These are phyloP conservation scores for Deladenus siricidicola DNA, from an alignment of 2,888 invertebrate genomes.

Conservation along the genomic window DNA sequence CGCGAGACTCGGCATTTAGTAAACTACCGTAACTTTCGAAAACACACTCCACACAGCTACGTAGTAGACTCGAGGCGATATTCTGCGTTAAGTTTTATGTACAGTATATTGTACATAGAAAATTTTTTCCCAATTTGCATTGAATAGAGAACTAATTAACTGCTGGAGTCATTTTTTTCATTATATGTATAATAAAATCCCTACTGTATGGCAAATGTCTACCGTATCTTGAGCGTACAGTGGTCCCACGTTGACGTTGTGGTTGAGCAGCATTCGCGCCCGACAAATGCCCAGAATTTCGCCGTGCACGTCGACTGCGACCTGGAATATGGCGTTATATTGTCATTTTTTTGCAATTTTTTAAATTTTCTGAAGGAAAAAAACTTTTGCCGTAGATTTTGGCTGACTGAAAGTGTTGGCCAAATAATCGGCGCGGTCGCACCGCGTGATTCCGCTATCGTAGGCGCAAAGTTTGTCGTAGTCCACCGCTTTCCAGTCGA, in stretches of 20 bases:
- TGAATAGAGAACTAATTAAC: no score
- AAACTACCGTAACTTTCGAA: no score
- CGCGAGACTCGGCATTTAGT: no score
- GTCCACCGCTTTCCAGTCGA: background rate
- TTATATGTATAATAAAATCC: no score
- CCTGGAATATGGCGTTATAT: background rate
- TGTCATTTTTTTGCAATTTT: background rate
- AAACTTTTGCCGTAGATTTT: slow-evolving; percentile 21
- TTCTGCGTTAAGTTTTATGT: no score
- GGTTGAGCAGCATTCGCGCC: background rate
- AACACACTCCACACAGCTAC: no score
- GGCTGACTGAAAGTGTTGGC: background rate
- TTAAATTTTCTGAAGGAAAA: background rate
- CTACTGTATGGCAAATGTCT: background rate
- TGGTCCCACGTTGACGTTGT: background rate
- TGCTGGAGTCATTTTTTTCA: no score
- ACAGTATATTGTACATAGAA: no score
- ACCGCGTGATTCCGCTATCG: background rate
- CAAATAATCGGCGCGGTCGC: background rate
- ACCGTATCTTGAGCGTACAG: background rate
- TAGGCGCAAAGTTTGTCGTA: background rate
- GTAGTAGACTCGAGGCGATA: no score
- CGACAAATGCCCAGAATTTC: background rate
- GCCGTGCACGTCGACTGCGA: background rate
- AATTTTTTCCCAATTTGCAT: no score